phyloP scores from a whole-genome alignment of 2,888 invertebrate species.

The Acanthoscelides obtectus region DNA sequence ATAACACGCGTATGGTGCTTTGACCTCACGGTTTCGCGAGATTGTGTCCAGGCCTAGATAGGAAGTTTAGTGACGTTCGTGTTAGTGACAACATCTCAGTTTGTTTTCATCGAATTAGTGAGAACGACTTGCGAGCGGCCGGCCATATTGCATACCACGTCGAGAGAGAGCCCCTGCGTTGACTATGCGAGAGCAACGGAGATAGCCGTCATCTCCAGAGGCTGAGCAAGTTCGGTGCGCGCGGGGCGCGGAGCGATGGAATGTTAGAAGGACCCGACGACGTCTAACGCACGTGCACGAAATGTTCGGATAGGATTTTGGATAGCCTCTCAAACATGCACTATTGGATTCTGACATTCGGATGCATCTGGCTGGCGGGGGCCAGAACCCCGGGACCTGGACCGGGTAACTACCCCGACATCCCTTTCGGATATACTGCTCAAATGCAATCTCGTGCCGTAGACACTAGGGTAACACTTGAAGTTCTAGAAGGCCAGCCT shows the following conservation, averaged over 20 bases:
- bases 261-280: constrained; percentile 46
- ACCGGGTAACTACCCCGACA: constrained; percentile 33
- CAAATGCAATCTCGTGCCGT: constrained; percentile 83
- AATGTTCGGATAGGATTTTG: constrained; percentile 28
- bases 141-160: constrained; percentile 51
- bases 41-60: neutral
- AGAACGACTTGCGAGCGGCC: constrained; percentile 38
- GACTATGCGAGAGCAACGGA: constrained; percentile 31
- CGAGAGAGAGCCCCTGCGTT: constrained; percentile 36
- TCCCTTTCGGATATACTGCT: constrained; percentile 36
- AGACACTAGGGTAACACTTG: constrained; percentile 80
- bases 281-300: constrained; percentile 44
- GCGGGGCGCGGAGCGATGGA: constrained; percentile 45
- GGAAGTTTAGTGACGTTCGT: neutral
- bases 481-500: constrained; percentile 80
- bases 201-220: constrained; percentile 41
- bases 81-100: constrained; percentile 21
- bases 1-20: constrained; percentile 7
- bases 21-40: constrained; percentile 4
- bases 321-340: constrained; percentile 3
- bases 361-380: constrained; percentile 35
- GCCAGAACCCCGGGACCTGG: constrained; percentile 44
- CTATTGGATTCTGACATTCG: constrained; percentile 18
- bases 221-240: constrained; percentile 44
- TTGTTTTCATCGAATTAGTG: constrained; percentile 34